Conservation (phyloP, 2,888 invertebrate species). For the Lissocephala sabroskyi region DNA sequence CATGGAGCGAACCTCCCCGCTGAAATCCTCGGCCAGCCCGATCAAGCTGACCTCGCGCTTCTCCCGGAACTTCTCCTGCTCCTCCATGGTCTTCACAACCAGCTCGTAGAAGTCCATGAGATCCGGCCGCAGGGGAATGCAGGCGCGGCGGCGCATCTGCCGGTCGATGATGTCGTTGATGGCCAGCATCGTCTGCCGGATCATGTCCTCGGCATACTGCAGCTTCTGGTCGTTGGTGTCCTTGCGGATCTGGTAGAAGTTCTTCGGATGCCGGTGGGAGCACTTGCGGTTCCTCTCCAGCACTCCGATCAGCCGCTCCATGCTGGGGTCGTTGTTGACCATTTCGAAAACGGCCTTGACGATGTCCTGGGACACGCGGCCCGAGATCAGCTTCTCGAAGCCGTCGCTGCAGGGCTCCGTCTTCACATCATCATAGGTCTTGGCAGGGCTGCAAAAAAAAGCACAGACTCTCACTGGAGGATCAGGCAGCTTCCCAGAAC, state of each 20-base stretch:
- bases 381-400: constrained; percentile 51
- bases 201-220: constrained; percentile 54
- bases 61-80: constrained; percentile 47
- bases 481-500: too few relatives aligned
- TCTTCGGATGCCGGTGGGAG: constrained; percentile 6
- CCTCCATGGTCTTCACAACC: constrained; percentile 45
- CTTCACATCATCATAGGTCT: too few relatives aligned
- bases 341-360: constrained; percentile 56
- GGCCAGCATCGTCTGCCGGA: constrained; percentile 56
- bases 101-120: constrained; percentile 64
- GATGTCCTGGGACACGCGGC: constrained; percentile 55
- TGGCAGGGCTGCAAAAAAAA: neutral
- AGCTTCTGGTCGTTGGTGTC: constrained; percentile 38
- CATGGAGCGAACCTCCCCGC: constrained; percentile 31
- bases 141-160: constrained; percentile 56
- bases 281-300: constrained; percentile 50
- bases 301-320: constrained; percentile 51
- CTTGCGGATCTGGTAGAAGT: constrained; percentile 46
- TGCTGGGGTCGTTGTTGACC: constrained; percentile 49
- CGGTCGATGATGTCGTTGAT: constrained; percentile 67
- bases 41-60: constrained; percentile 42
- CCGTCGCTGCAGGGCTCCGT: constrained; percentile 11
- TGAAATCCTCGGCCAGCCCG: constrained; percentile 24
- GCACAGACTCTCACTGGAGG: too few relatives aligned
- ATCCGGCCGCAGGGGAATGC: constrained; percentile 62